phyloP scores from a whole-genome alignment of 2,797 vertebrate genomes.

The Pipistrellus pipistrellus region DNA sequence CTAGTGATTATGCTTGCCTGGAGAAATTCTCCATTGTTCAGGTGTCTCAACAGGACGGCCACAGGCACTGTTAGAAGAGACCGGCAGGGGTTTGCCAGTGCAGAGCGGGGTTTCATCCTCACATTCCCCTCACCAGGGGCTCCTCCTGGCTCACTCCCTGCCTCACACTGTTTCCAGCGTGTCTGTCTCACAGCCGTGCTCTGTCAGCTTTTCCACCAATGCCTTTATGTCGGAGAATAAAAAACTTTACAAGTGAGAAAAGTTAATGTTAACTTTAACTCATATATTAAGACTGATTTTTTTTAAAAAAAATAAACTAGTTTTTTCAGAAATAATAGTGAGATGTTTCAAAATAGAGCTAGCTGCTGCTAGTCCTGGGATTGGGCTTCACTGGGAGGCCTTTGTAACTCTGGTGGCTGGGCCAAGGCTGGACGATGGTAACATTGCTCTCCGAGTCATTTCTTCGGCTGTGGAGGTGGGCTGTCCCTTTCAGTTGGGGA shows the following conservation, averaged over 20 bases:
- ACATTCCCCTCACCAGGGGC: neutral
- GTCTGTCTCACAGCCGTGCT: neutral
- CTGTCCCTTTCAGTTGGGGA: neutral
- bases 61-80: neutral
- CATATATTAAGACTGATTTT: neutral
- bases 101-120: neutral
- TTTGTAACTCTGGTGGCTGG: neutral
- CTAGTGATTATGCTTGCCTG: neutral
- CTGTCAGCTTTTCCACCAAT: neutral
- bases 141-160: neutral
- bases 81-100: neutral
- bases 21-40: neutral
- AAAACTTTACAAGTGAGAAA: neutral
- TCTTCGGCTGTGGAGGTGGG: neutral
- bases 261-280: neutral
- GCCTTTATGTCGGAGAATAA: neutral
- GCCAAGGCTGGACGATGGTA: neutral
- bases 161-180: neutral
- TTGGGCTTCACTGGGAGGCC: neutral
- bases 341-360: neutral
- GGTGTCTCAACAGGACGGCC: neutral
- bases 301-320: neutral
- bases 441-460: neutral
- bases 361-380: neutral
- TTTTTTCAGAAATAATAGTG: neutral